phyloP scores from a whole-genome alignment of 2,888 invertebrate species.

The Caenorhabditis becei region DNA sequence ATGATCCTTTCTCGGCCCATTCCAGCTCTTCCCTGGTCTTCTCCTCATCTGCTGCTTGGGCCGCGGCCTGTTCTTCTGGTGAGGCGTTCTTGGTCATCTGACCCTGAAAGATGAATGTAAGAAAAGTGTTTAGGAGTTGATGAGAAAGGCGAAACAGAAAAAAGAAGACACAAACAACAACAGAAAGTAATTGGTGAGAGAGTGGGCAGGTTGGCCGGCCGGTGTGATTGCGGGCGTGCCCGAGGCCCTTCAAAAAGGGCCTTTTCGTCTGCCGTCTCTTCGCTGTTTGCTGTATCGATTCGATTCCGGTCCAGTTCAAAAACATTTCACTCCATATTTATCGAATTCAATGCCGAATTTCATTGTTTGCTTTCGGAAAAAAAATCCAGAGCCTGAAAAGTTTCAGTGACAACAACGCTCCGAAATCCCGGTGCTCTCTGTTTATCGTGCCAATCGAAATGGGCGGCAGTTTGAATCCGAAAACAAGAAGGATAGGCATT shows the following conservation, averaged over 20 bases:
- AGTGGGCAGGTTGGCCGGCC: conserved; percentile 26
- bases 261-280: conserved; percentile 26
- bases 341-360: conserved; percentile 10
- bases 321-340: conserved; percentile 16
- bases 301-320: conserved; percentile 5
- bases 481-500: neutral
- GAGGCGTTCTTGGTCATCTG: conserved; percentile 51
- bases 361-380: conserved; percentile 15
- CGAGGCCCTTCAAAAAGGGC: conserved; percentile 27
- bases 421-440: conserved; percentile 3
- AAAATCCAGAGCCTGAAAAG: conserved; percentile 5
- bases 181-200: conserved; percentile 29
- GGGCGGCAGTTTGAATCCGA: conserved; percentile 7
- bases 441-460: conserved; percentile 22
- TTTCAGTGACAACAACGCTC: conserved; percentile 30
- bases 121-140: neutral
- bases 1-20: conserved; percentile 68
- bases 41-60: conserved; percentile 58
- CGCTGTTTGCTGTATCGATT: conserved; percentile 33
- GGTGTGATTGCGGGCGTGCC: conserved; percentile 32
- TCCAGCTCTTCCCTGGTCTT: conserved; percentile 57
- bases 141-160: conserved; percentile 13
- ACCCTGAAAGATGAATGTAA: conserved; percentile 19
- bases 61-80: conserved; percentile 51
- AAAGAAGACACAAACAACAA: conserved; percentile 33